phyloP scores from a whole-genome alignment of 2,888 invertebrate species.

The Orchesellides sinensis region DNA sequence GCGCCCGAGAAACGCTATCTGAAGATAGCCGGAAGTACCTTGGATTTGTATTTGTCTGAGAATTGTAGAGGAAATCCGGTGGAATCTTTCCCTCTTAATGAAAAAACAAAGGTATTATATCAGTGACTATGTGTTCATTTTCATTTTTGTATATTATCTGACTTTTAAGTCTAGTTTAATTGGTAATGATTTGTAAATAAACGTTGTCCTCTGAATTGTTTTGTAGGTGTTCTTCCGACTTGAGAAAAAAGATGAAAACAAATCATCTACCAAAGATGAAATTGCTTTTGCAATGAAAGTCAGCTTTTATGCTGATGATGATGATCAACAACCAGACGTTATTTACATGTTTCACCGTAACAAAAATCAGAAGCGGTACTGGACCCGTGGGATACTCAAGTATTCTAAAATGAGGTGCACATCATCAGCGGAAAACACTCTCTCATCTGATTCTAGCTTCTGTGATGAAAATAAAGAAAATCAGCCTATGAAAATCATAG shows the following conservation, averaged over 20 bases:
- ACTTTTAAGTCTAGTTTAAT: neutral
- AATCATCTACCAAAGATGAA: neutral
- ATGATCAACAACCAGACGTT: neutral
- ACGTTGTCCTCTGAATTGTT: neutral
- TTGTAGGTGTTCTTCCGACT: constrained; percentile 1
- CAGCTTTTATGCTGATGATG: neutral
- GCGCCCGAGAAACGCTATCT: constrained; percentile 1
- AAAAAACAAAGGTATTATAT: constrained; percentile 39
- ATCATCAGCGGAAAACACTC: neutral
- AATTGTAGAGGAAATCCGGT: neutral
- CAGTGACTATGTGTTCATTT: neutral
- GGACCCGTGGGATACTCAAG: constrained; percentile 18
- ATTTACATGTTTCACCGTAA: constrained; percentile 31
- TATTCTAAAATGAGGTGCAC: neutral
- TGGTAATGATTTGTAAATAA: neutral
- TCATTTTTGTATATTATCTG: too few species aligned
- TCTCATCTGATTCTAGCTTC: constrained; percentile 20
- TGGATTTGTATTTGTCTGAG: constrained; percentile 1
- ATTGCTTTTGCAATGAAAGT: constrained; percentile 38
- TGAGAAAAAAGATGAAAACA: neutral
- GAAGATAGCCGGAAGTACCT: neutral
- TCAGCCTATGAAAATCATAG: neutral
- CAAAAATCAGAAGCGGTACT: constrained; percentile 21
- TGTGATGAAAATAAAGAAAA: constrained; percentile 28
- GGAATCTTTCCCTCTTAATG: constrained; percentile 42